phyloP scores from a whole-genome alignment of 2,113 vertebrate genomes.

The Apodemus sylvaticus region DNA sequence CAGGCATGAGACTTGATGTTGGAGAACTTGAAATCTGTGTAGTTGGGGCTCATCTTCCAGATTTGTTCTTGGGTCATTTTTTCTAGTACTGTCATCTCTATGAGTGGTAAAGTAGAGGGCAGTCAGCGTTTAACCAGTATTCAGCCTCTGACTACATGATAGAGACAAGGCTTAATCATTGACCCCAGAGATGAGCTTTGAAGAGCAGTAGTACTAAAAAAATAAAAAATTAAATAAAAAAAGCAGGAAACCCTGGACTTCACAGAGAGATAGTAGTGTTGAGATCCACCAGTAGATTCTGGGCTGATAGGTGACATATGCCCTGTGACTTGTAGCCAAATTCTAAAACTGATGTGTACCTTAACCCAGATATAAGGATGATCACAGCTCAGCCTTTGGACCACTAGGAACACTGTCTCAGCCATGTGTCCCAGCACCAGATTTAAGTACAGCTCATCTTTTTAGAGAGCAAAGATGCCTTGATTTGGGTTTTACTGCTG shows the following conservation, averaged over 20 bases:
- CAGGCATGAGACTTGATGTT: constrained; percentile 96
- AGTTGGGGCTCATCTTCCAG: constrained; percentile 95
- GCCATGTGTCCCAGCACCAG: constrained; percentile 94
- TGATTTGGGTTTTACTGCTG: too few species aligned
- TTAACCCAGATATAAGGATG: constrained; percentile 95
- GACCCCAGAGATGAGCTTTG: constrained; percentile 95
- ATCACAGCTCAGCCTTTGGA: constrained; percentile 94
- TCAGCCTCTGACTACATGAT: constrained; percentile 94
- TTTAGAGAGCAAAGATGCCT: constrained; percentile 81
- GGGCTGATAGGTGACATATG: background rate
- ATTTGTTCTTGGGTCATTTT: constrained; percentile 96
- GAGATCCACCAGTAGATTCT: background rate
- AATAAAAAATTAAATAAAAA: too few species aligned
- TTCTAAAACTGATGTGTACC: constrained; percentile 65
- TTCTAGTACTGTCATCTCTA: constrained; percentile 95
- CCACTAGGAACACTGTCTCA: constrained; percentile 94
- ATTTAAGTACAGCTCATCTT: constrained; percentile 95
- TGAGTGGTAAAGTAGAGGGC: constrained; percentile 91
- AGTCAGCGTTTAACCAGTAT: constrained; percentile 87
- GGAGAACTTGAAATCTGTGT: constrained; percentile 95
- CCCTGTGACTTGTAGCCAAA: background rate
- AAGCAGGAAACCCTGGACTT: constrained; percentile 96
- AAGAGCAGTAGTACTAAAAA: constrained; percentile 94
- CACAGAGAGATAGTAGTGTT: background rate
- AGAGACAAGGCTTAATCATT: constrained; percentile 95